Conservation (phyloP, 2,888 invertebrate species). For the Polydrusus pterygomalis region DNA sequence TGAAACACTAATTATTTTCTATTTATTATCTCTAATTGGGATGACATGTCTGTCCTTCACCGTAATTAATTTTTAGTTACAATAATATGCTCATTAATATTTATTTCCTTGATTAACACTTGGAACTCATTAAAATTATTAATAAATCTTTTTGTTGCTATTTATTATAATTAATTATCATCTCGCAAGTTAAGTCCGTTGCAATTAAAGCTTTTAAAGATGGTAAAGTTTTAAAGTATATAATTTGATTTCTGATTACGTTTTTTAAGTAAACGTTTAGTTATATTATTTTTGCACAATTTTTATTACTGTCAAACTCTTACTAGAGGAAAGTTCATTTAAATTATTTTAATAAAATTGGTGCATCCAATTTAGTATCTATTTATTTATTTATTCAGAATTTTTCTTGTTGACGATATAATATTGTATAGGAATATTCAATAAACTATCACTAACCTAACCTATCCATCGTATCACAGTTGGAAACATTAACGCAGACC, state of each 20-base stretch:
- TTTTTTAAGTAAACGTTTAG: neutral
- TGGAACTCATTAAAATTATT: slow-evolving; percentile 34
- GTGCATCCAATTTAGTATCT: too few species aligned
- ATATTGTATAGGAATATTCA: too few species aligned
- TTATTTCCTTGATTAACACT: slow-evolving; percentile 45
- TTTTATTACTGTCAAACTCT: neutral
- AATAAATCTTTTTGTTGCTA: slow-evolving; percentile 22
- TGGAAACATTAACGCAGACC: too few species aligned
- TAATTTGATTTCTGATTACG: neutral
- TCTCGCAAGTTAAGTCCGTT: neutral
- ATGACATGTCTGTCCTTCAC: slow-evolving; percentile 48
- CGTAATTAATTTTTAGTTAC: slow-evolving; percentile 50
- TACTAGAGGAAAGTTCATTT: neutral
- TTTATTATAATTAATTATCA: slow-evolving; percentile 34
- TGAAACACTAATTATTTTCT: slow-evolving; percentile 52
- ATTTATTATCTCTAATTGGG: slow-evolving; percentile 53
- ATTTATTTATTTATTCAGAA: too few species aligned
- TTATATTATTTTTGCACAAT: neutral
- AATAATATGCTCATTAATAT: slow-evolving; percentile 48
- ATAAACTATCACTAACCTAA: too few species aligned
- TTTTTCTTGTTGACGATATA: too few species aligned
- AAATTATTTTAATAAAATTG: neutral
- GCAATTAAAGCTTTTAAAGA: slow-evolving; percentile 4
- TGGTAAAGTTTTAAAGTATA: neutral
- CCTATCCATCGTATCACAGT: too few species aligned